Evolutionary conservation across 2,888 invertebrate genomes (phyloP), one percentile per base, ranked within the genome.

Genomic region (Notocelia uddmanniana): DNA sequence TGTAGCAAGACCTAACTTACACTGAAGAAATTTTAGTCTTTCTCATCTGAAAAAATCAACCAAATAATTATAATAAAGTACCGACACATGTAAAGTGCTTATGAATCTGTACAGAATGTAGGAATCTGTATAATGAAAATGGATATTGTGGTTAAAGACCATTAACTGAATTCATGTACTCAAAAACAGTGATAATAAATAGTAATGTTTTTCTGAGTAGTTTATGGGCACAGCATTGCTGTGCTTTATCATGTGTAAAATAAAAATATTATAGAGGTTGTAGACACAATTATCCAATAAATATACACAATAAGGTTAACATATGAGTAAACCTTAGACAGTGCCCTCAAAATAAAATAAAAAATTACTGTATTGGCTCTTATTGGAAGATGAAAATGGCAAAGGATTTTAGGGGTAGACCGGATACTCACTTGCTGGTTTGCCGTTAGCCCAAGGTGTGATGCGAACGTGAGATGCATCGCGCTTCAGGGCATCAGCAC

Each of bases 361-460:
- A 5, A 8, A 8, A 31, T 6, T 5, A 31, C 31, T 31, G 8
- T 3, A 26, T 26, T 0, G 31, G 31, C 8, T 31, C 8, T 2
- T 5, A 2, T 31, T 31, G 41, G 41, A 41, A 41, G 41, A 41
- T 2, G 41, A 15, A 41, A 41, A 57, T 34, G 21, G 8, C 58
- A 59, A 21, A 34, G 15, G 21, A 64, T 34, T 11, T 13, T 11
- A 19, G 23, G n/a, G 21, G 45, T 26, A 31, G 19, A 66, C 19
- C 50, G 55, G 37, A 26, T 77, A 90, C 97, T 96, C 95, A 98
- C 98, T 96, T 78, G 95, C 94, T 85, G 97, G 96, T 89, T 96
- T 98, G 86, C 99, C 99, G 87, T 97, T 96, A 80, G 95, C 96
- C 98, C 98, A 99, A 77, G 96, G 96, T 1, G 97, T 97, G 78